Evolutionary conservation across 2,797 vertebrate species (phyloP).

Genomic region (Onychomys arenicola): DNA sequence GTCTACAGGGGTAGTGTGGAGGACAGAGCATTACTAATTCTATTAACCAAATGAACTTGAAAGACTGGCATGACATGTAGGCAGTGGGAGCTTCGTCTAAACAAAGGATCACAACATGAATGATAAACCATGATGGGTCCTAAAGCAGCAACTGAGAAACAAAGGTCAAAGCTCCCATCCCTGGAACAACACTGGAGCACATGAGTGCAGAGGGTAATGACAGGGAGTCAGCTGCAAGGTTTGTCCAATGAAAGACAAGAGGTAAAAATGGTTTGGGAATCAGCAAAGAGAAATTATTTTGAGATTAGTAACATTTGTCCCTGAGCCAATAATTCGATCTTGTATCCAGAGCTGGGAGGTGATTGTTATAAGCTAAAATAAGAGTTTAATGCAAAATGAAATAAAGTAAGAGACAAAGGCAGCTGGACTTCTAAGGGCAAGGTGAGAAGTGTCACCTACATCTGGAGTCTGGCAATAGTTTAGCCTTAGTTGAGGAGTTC

Average conservation of each 20-base stretch:
- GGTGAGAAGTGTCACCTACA: not conserved
- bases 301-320: not conserved
- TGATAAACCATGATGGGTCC: not conserved
- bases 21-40: not conserved
- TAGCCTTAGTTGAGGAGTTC: not conserved
- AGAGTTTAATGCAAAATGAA: not conserved
- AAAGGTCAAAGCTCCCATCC: not conserved
- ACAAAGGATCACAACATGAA: not conserved
- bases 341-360: not conserved
- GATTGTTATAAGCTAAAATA: not conserved
- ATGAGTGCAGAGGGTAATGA: not conserved
- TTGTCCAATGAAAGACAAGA: not conserved
- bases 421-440: not conserved
- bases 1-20: too few species aligned
- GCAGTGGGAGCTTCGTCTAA: not conserved
- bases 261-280: not conserved
- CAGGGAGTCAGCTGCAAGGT: not conserved
- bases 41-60: not conserved
- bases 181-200: not conserved
- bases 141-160: not conserved
- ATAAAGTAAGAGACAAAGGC: not conserved
- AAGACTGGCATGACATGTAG: not conserved
- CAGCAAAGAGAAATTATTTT: constrained; percentile 31
- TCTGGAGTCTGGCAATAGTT: not conserved
- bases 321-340: not conserved